Conservation (phyloP, 2,888 invertebrate species). For the Tiliacea aurago region DNA sequence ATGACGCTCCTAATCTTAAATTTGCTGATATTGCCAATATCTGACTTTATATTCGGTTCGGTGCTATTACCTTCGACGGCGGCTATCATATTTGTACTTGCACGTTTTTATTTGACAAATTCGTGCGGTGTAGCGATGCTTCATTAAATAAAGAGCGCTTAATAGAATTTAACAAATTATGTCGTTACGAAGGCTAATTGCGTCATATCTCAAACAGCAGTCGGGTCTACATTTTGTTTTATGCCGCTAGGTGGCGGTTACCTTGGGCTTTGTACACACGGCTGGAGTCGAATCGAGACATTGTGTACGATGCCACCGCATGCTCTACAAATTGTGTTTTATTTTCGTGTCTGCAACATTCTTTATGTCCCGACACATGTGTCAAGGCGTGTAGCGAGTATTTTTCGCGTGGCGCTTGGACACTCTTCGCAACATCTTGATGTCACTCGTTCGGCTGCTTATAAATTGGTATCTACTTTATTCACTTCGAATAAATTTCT, state of each 20-base stretch:
- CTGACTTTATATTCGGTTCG: conserved; percentile 51
- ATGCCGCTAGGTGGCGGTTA: conserved; percentile 58
- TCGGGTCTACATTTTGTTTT: conserved; percentile 36
- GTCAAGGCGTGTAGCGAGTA: conserved; percentile 32
- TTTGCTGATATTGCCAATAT: conserved; percentile 67
- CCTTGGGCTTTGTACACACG: conserved; percentile 18
- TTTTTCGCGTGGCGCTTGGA: conserved; percentile 51
- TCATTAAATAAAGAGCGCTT: conserved; percentile 57
- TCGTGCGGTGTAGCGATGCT: conserved; percentile 46
- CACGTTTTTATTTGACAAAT: conserved; percentile 51
- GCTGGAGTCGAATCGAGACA: conserved; percentile 44
- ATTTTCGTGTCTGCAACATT: conserved; percentile 56
- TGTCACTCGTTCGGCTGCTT: conserved; percentile 43
- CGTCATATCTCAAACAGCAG: conserved; percentile 58
- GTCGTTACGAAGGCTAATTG: conserved; percentile 62
- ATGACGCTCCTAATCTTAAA: conserved; percentile 65
- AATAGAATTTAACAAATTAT: conserved; percentile 66
- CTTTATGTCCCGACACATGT: conserved; percentile 53
- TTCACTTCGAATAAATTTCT: conserved; percentile 54
- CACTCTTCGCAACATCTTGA: conserved; percentile 44
- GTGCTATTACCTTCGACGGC: conserved; percentile 37
- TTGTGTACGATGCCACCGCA: conserved; percentile 43
- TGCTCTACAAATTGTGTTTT: conserved; percentile 59
- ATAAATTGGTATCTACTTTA: conserved; percentile 49
- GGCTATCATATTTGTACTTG: conserved; percentile 2